A percentile compares a stretch with the other conserved stretches of the same genome.
phyloP scores from a whole-genome alignment of 2,113 vertebrate genomes.

The Gallinago media region DNA sequence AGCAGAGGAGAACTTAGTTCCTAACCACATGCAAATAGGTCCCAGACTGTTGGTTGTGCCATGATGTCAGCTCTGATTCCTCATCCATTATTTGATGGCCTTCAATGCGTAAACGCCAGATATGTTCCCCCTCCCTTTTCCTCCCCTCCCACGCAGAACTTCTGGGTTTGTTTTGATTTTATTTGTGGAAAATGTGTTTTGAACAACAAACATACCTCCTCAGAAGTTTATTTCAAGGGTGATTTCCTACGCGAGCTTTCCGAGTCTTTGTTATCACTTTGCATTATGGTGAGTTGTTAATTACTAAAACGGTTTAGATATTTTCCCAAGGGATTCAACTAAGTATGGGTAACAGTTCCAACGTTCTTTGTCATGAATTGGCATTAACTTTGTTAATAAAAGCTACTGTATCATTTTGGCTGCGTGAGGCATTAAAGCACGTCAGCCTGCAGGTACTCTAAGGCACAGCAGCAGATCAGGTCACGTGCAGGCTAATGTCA shows the following conservation, averaged over 20 bases:
- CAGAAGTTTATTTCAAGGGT: conserved; percentile 50
- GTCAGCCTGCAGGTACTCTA: background rate
- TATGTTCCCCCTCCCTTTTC: background rate
- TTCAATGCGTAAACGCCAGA: conserved; percentile 4
- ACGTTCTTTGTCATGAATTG: conserved; percentile 55
- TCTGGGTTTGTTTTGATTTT: conserved; percentile 65
- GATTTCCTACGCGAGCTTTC: conserved; percentile 63
- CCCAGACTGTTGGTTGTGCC: conserved; percentile 54
- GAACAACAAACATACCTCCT: conserved; percentile 66
- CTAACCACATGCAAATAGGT: conserved; percentile 69
- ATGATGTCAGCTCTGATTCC: conserved; percentile 72
- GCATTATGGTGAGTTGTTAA: conserved; percentile 63
- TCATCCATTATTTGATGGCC: conserved; percentile 60
- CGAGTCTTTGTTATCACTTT: conserved; percentile 59
- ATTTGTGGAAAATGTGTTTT: conserved; percentile 61
- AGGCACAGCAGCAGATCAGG: conserved; percentile 4
- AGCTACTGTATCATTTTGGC: conserved; percentile 13
- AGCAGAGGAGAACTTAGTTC: conserved; percentile 56
- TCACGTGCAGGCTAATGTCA: background rate
- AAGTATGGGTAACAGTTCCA: conserved; percentile 22
- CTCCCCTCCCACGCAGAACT: conserved; percentile 16
- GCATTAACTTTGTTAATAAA: conserved; percentile 48
- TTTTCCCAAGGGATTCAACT: conserved; percentile 39
- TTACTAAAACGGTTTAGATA: conserved; percentile 46
- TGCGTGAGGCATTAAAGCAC: background rate